Conservation (phyloP, 2,113 vertebrate genomes). For the Mus spicilegus region DNA sequence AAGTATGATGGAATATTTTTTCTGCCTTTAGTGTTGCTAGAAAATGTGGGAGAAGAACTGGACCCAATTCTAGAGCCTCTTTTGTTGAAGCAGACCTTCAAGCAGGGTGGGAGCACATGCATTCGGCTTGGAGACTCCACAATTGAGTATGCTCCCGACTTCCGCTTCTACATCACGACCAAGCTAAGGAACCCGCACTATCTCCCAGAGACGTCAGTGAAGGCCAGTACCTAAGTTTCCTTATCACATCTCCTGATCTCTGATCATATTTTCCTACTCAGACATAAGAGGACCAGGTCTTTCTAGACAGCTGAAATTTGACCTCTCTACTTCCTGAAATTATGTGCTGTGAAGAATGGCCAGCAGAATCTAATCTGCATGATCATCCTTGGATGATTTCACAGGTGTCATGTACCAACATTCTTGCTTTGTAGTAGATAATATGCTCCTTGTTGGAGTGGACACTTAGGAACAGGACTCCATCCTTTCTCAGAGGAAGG, state of each 20-base stretch:
- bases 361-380: background rate
- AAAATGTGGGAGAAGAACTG: conserved; percentile 94
- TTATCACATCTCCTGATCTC: background rate
- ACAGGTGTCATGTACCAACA: background rate
- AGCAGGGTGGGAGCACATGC: conserved; percentile 90
- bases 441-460: conserved; percentile 42
- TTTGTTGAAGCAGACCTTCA: conserved; percentile 94
- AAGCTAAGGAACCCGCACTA: conserved; percentile 94
- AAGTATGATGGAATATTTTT: conserved; percentile 33
- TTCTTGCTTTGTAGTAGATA: conserved; percentile 56
- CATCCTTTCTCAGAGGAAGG: conserved; percentile 15
- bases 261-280: background rate
- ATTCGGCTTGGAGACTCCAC: conserved; percentile 93
- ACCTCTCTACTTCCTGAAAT: conserved; percentile 37
- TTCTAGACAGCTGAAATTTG: conserved; percentile 17
- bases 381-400: conserved; percentile 38
- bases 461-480: background rate
- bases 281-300: background rate
- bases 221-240: conserved; percentile 83
- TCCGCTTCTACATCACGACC: conserved; percentile 94
- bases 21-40: conserved; percentile 89
- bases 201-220: conserved; percentile 92
- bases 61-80: conserved; percentile 94
- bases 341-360: background rate
- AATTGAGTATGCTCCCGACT: conserved; percentile 91